These are phyloP conservation scores for Mythimna loreyi DNA, from an alignment of 2,888 invertebrate species.

Conservation along the genomic window DNA sequence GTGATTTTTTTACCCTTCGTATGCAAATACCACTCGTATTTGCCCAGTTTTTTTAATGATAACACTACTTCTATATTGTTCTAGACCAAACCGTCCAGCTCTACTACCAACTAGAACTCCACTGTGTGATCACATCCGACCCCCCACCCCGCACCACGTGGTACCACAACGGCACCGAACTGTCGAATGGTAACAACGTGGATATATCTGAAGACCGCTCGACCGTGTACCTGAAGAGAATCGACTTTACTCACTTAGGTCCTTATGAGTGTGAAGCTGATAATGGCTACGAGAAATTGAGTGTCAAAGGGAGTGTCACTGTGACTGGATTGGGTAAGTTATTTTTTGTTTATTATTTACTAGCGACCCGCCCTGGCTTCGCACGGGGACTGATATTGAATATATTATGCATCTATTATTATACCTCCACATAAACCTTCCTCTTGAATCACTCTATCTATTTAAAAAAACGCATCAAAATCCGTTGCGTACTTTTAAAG, in stretches of 20 bases:
- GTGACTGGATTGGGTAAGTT: constrained; percentile 80
- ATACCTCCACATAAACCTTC: too few species aligned
- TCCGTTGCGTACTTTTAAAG: too few species aligned
- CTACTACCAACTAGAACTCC: constrained; percentile 74
- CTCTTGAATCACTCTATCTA: too few species aligned
- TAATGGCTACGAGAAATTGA: constrained; percentile 83
- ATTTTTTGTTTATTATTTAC: neutral
- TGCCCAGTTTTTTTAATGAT: too few species aligned
- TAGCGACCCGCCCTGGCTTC: too few species aligned
- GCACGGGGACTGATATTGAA: too few species aligned
- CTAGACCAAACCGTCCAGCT: constrained; percentile 78
- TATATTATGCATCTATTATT: too few species aligned
- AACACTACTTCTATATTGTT: neutral
- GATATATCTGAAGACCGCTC: constrained; percentile 69
- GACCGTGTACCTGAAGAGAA: constrained; percentile 72
- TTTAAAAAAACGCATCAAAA: too few species aligned
- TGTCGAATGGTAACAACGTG: constrained; percentile 64
- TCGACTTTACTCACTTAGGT: constrained; percentile 82
- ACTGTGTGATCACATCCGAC: constrained; percentile 73
- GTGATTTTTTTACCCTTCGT: too few species aligned
- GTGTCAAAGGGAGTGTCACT: constrained; percentile 73
- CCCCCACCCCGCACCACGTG: constrained; percentile 73
- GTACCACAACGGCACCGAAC: constrained; percentile 79
- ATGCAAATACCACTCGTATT: too few species aligned
- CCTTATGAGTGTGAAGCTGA: constrained; percentile 88